Base-by-base conservation (phyloP, 2,888 invertebrate species). In the Selenia dentaria region DNA sequence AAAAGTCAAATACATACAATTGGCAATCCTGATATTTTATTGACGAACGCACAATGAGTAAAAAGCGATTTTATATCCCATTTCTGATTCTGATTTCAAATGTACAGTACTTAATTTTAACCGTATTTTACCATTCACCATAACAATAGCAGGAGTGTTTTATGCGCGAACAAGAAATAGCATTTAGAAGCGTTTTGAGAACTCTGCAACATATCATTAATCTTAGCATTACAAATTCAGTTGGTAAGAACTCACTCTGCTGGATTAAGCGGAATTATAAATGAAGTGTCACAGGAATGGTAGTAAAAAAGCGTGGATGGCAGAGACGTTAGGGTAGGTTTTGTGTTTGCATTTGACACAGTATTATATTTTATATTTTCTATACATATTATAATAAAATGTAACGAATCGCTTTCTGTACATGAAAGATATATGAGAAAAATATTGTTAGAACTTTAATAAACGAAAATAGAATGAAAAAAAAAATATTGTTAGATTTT, bases 181-280 rank as follows among this genome's bases (percentile, higher is more conserved):
- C 69, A 64, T 64, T 62, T 60, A 62, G 60, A 67, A 65, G 54
- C 67, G 69, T 76, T 79, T 76, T 51, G 38, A 46, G 54, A 52
- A 50, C 50, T 51, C 71, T 79, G 72, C 73, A 69, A 68, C 68
- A 72, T 74, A 79, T 78, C 84, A 86, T 89, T 86, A 87, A 89
- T 88, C 87, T 85, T 84, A 74, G 83, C 85, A 87, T 88, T 82
- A 89, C 82, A 86, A 84, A 86, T 89, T 89, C 87, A 86, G 83
- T 84, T 80, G 74, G 85, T 83, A 87, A 82, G 83, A 85, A 84
- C 85, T 88, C 85, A 84, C 83, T 85, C 84, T 80, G 81, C 84
- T 69, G 86, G 82, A 84, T 86, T 89, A 87, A 83, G 83, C 80
- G 71, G 83, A 85, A 87, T 87, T 87, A 88, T 88, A 88, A 88